Evolutionary conservation across 2,797 vertebrate genomes (phyloP), one percentile per base, ranked within the genome.

Genomic region (Lindbergichthys nudifrons): DNA sequence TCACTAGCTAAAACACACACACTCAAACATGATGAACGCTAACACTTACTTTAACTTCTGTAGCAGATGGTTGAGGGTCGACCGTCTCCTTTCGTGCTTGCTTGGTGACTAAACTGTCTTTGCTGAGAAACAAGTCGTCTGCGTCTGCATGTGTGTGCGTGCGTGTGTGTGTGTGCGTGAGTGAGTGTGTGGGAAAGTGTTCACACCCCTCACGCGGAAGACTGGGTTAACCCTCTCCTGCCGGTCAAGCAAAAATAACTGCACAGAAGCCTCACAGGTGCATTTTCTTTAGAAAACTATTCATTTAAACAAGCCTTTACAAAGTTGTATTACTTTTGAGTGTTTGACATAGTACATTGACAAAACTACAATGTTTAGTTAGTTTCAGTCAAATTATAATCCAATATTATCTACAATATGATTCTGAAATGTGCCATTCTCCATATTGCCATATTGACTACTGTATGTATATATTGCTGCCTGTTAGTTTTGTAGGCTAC

Each of bases 41-140:
- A 13, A 68, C 42, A 86, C 90, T 88, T 83, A 89, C 88, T 73
- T 70, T 15, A 16, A 57, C 36, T 54, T 26, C 48, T 11, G 3
- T 21, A 5, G 43, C 11, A 41, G 75, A 13, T 42, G 21, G 5
- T 10, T 43, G 32, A 23, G 10, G 14, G 3, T 30, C 13, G 26
- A 11, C 42, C 3, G 68, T 81, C 76, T 51, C 32, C 52, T 53
- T 32, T 19, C 3, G 7, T 14, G n/a, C 14, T 41, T 0, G 3
- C 26, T 16, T 21, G 19, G 39, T 8, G 72, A 71, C 57, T 48
- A 4, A 53, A 50, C 16, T 2, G 58, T 64, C n/a, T 53, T 12
- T 3, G 14, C 1, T n/a, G 71, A 73, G 63, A 57, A 62, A 63
- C 23, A 10, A 39, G 63, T 10, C 2, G n/a, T 14, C 2, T n/a